phyloP scores from a whole-genome alignment of 2,113 vertebrate genomes.

The Rhea americana region DNA sequence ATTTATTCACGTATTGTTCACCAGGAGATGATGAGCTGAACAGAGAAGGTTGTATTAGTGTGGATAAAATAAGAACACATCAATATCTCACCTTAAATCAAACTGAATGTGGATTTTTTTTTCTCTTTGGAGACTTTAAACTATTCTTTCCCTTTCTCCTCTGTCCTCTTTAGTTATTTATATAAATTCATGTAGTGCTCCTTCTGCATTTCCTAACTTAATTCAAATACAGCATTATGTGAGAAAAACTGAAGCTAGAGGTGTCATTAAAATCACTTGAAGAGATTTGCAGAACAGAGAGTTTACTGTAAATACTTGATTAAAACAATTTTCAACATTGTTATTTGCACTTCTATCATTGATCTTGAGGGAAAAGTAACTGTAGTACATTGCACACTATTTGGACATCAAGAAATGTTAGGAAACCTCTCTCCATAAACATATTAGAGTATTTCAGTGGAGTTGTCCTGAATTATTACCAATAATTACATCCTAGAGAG shows the following conservation, averaged over 20 bases:
- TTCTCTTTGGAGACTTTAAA: not conserved
- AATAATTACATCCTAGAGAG: not conserved
- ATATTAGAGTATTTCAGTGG: not conserved
- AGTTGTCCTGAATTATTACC: not conserved
- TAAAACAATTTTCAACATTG: not conserved
- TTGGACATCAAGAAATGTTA: not conserved
- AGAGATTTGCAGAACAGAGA: not conserved
- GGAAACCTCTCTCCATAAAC: not conserved
- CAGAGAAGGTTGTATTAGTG: constrained; percentile 30
- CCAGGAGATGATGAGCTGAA: constrained; percentile 52
- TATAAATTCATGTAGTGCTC: not conserved
- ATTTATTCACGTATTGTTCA: constrained; percentile 60
- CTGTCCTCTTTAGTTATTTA: not conserved
- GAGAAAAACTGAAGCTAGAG: not conserved
- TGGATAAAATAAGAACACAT: constrained; percentile 54
- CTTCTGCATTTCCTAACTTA: not conserved
- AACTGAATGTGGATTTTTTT: not conserved
- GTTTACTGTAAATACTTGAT: not conserved
- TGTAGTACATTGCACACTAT: not conserved
- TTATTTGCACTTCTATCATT: not conserved
- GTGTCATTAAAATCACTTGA: not conserved
- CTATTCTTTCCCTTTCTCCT: not conserved
- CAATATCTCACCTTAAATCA: constrained; percentile 32
- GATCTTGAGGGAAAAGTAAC: not conserved
- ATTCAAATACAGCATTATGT: not conserved